Conservation (phyloP, 1,140 invertebrate genomes). For the Prorops nasuta region DNA sequence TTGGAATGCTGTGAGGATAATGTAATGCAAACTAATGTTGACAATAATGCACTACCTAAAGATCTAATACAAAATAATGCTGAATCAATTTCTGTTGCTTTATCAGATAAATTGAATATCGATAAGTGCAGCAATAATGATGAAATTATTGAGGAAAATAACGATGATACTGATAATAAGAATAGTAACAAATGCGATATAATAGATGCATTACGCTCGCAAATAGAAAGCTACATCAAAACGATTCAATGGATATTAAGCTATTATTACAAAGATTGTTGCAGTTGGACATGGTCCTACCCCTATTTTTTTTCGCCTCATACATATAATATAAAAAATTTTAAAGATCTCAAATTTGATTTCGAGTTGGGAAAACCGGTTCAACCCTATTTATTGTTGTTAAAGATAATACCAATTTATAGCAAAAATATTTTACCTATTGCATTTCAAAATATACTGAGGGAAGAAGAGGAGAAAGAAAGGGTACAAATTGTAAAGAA, state of each 20-base stretch:
- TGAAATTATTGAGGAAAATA: too few species aligned
- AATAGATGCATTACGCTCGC: slow-evolving; percentile 60
- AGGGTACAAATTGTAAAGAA: too few species aligned
- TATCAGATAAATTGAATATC: too few species aligned
- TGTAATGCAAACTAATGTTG: neutral
- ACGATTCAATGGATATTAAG: slow-evolving; percentile 95
- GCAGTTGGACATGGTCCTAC: slow-evolving; percentile 97
- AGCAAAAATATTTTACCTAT: slow-evolving; percentile 77
- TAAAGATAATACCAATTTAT: slow-evolving; percentile 88
- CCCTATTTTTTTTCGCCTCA: slow-evolving; percentile 96
- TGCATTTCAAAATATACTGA: slow-evolving; percentile 83
- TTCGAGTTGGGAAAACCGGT: slow-evolving; percentile 89
- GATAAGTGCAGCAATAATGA: too few species aligned
- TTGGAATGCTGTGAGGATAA: too few species aligned
- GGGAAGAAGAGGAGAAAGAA: too few species aligned
- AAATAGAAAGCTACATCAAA: slow-evolving; percentile 75
- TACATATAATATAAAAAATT: slow-evolving; percentile 88
- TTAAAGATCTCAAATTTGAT: slow-evolving; percentile 69
- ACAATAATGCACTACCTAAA: neutral
- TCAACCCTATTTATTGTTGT: slow-evolving; percentile 89
- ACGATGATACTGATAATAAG: neutral
- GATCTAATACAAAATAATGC: slow-evolving; percentile 66
- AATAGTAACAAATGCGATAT: neutral
- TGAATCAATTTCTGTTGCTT: slow-evolving; percentile 85
- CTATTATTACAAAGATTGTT: slow-evolving; percentile 96